Base-by-base conservation (phyloP, 1,140 invertebrate species). In the Panagrolaimus sp. region DNA sequence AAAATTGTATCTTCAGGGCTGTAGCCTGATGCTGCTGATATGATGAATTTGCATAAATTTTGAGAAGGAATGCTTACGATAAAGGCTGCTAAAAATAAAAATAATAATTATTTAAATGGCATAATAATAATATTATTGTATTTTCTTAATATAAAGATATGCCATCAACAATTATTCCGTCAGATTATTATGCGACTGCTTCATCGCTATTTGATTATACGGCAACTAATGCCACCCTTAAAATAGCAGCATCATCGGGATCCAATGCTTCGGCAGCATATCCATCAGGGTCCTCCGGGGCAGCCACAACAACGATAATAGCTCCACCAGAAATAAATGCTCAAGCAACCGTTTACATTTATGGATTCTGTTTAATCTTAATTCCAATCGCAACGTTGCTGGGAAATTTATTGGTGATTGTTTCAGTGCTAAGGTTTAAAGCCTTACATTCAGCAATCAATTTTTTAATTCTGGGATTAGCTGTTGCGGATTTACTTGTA, bases 391-490 rank as follows among this genome's bases (percentile, higher is more conserved):
- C 75, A n/a, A 77, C 77, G 7, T 76, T 79, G 65, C 16, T 77
- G 14, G 75, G 75, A 5, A 77, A 77, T 66, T 47, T 94, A 66
- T 88, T 98, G 66, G 94, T 98, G 67, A 96, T 98, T 73, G 84
- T 96, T 75, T 92, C 91, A 77, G 94, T 98, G 9, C 89, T 89
- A 66, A 87, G 91, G 53, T 93, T 96, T 84, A 87, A 92, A 73
- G 88, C 90, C 62, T 84, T 96, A 53, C 92, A 95, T 82, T 94
- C 92, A 8, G 92, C 92, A 67, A 98, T 94, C 63, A 98, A 98
- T 86, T 98, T 96, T 85, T 96, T 98, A 86, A 97, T 98, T 83
- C 92, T 96, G 73, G 95, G 92, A 71, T 86, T 98, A 74, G 95
- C 94, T n/a, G 88, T 97, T 9, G 95, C 95, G 13, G 95, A 98